These are phyloP conservation scores for Euclidia mi DNA, from an alignment of 2,888 invertebrate genomes.

Conservation along the genomic window DNA sequence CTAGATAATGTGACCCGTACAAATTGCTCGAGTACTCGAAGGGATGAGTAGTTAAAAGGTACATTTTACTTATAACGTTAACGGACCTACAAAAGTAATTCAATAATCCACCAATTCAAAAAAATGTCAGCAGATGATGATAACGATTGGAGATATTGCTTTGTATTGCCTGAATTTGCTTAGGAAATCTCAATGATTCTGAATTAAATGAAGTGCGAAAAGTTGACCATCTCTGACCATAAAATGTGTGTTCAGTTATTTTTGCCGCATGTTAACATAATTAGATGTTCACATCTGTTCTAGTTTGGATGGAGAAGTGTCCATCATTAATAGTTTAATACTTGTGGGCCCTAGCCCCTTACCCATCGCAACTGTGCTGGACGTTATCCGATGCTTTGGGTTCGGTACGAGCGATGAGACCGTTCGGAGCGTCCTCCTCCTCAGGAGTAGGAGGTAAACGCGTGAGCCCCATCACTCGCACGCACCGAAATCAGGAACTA, in stretches of 20 bases:
- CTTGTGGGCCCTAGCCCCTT: constrained; percentile 52
- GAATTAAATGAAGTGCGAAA: not conserved
- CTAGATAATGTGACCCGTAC: not conserved
- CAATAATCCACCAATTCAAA: too few species aligned
- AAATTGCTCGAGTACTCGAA: not conserved
- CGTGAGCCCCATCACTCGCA: constrained; percentile 80
- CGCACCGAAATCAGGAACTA: constrained; percentile 72
- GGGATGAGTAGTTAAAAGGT: not conserved
- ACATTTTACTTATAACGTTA: not conserved
- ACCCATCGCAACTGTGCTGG: constrained; percentile 70
- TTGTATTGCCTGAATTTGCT: too few species aligned
- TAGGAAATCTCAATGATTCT: too few species aligned
- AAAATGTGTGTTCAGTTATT: constrained; percentile 3
- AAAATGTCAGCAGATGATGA: too few species aligned
- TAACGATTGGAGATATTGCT: too few species aligned
- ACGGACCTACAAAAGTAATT: too few species aligned
- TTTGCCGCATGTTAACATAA: not conserved
- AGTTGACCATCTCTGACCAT: not conserved
- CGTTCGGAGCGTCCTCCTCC: constrained; percentile 77
- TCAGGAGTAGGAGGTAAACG: constrained; percentile 83
- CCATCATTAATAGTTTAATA: constrained; percentile 21
- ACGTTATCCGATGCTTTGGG: constrained; percentile 68
- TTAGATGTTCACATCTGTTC: constrained; percentile 18
- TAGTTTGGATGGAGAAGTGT: constrained; percentile 13
- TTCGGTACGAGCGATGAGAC: constrained; percentile 60